Percentiles rank a stretch among this genome's conserved stretches.
Evolutionary conservation across 2,888 invertebrate species (phyloP).

Genomic region (Laothoe populi): DNA sequence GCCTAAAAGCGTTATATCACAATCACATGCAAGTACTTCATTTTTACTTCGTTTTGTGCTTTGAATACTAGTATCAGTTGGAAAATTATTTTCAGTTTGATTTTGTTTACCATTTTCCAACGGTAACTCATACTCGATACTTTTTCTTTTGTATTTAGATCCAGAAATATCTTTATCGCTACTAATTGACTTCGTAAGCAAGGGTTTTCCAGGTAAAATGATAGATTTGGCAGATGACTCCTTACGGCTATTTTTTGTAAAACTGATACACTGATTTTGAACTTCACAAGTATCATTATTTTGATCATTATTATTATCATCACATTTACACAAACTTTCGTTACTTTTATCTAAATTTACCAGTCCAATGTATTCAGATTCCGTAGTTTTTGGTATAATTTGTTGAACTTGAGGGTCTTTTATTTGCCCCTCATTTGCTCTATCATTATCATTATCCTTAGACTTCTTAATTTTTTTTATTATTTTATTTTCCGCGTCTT

Average conservation of each 20-base stretch:
- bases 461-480: not conserved
- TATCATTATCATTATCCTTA: not conserved
- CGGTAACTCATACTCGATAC: not conserved
- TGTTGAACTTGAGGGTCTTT: constrained; percentile 30
- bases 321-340: constrained; percentile 53
- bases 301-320: constrained; percentile 28
- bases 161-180: not conserved
- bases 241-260: constrained; percentile 44
- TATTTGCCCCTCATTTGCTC: constrained; percentile 2
- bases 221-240: constrained; percentile 33
- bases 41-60: too few relatives aligned
- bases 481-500: constrained; percentile 5
- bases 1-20: constrained; percentile 68
- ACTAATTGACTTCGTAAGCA: not conserved
- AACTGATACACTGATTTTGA: constrained; percentile 46
- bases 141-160: not conserved
- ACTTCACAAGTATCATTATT: constrained; percentile 30
- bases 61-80: not conserved
- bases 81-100: not conserved
- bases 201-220: not conserved
- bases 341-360: constrained; percentile 68
- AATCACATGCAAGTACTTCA: constrained; percentile 47
- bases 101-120: not conserved
- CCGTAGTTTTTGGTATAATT: constrained; percentile 42
- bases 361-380: constrained; percentile 66